Evolutionary conservation across 1,140 invertebrate species (phyloP).

Genomic region (Saxidomus purpurata): DNA sequence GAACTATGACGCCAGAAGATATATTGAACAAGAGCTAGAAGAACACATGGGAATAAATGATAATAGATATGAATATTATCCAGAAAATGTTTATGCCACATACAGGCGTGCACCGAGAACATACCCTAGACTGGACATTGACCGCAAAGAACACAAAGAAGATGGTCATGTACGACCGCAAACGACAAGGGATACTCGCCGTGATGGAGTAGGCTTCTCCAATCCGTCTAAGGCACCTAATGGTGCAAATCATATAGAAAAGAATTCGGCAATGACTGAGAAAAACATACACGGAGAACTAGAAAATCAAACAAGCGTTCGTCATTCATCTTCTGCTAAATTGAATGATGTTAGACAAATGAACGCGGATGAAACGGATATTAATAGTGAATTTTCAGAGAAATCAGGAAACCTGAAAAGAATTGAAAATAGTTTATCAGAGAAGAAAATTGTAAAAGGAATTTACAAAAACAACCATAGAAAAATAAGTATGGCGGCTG

Average conservation of each 20-base stretch:
- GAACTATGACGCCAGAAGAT: neutral
- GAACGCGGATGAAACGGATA: neutral
- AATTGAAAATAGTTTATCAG: neutral
- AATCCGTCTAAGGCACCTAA: neutral
- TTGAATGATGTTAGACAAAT: conserved; percentile 16
- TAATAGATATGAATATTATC: neutral
- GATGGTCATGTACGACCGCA: neutral
- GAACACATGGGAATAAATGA: neutral
- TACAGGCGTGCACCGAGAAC: conserved; percentile 41
- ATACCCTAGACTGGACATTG: neutral
- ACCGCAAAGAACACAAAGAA: neutral
- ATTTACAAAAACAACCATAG: neutral
- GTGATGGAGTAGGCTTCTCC: neutral
- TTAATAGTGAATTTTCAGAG: neutral
- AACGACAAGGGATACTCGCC: neutral
- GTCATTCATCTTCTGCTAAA: conserved; percentile 12
- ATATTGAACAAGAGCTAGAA: neutral
- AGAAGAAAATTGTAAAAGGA: neutral
- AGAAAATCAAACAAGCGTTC: neutral
- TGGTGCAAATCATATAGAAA: neutral
- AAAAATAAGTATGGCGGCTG: neutral
- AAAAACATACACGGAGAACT: neutral
- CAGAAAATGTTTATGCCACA: conserved; percentile 26
- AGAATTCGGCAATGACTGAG: neutral
- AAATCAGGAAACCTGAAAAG: neutral